Percentiles rank a stretch among this genome's conserved stretches.
These are phyloP conservation scores for Eupelmus urozonus DNA, from an alignment of 2,888 invertebrate species.

Conservation along the genomic window DNA sequence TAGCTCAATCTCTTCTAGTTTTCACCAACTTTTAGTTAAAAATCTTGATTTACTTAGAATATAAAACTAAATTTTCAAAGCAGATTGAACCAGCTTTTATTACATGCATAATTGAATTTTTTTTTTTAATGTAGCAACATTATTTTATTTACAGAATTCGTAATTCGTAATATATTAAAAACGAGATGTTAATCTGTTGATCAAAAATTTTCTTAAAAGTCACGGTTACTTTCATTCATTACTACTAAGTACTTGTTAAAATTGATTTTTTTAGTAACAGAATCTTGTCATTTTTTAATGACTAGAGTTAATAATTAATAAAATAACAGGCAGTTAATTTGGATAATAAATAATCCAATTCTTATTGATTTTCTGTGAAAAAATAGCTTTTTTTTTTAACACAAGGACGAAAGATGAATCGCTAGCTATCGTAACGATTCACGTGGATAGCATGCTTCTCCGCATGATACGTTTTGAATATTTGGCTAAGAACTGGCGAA, in stretches of 20 bases:
- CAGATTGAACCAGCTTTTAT: conserved; percentile 7
- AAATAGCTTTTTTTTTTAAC: conserved; percentile 37
- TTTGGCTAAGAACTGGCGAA: conserved; percentile 82
- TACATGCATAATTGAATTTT: conserved; percentile 8
- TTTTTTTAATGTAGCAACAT: conserved; percentile 27
- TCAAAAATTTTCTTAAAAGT: conserved; percentile 21
- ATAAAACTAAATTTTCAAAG: conserved; percentile 31
- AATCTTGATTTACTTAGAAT: not conserved
- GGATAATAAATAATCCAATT: conserved; percentile 30
- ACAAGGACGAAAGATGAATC: conserved; percentile 1
- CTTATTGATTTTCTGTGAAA: conserved; percentile 42
- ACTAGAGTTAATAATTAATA: conserved; percentile 45
- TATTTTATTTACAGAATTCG: conserved; percentile 49
- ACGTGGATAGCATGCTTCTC: conserved; percentile 81
- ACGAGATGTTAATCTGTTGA: conserved; percentile 14
- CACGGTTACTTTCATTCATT: conserved; percentile 46
- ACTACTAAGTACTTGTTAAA: conserved; percentile 48
- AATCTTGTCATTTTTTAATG: conserved; percentile 37
- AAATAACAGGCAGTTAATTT: conserved; percentile 40
- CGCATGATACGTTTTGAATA: conserved; percentile 82
- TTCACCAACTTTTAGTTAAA: conserved; percentile 17
- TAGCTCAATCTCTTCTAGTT: conserved; percentile 25
- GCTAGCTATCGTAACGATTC: conserved; percentile 73
- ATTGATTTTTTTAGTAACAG: conserved; percentile 30
- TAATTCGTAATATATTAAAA: conserved; percentile 32